Evolutionary conservation across 2,888 invertebrate genomes (phyloP).

Genomic region (Macrophya annulata): DNA sequence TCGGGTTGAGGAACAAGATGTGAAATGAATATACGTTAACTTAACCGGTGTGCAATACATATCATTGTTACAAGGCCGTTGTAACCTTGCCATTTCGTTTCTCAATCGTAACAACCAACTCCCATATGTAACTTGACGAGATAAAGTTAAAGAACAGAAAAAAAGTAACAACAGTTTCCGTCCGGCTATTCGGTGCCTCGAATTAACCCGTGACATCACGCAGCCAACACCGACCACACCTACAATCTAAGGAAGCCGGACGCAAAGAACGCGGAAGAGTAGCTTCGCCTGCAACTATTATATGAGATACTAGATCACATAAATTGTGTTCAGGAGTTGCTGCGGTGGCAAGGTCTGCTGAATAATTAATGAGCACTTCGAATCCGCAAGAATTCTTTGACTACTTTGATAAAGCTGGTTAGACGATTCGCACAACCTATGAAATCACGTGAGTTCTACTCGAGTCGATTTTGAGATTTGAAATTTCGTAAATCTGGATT

Average conservation of each 20-base stretch:
- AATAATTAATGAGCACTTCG: conserved; percentile 64
- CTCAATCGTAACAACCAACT: conserved; percentile 10
- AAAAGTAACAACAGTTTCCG: conserved; percentile 23
- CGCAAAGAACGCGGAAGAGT: conserved; percentile 51
- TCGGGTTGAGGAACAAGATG: conserved; percentile 37
- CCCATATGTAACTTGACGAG: not conserved
- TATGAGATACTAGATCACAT: conserved; percentile 49
- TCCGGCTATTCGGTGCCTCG: conserved; percentile 23
- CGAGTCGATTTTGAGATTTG: not conserved
- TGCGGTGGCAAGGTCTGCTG: conserved; percentile 61
- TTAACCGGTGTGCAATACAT: conserved; percentile 38
- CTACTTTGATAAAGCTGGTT: not conserved
- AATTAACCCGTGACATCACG: conserved; percentile 47
- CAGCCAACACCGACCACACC: conserved; percentile 33
- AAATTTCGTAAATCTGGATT: not conserved
- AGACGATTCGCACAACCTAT: not conserved
- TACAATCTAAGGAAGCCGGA: conserved; percentile 46
- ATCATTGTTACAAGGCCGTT: conserved; percentile 46
- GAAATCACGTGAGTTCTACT: not conserved
- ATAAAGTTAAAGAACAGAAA: not conserved
- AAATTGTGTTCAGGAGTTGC: conserved; percentile 45
- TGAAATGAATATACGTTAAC: conserved; percentile 47
- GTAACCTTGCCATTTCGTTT: conserved; percentile 56
- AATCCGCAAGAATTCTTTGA: conserved; percentile 56
- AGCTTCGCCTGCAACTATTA: conserved; percentile 34